Evolutionary conservation across 2,888 invertebrate species (phyloP), one percentile per base, ranked within the genome.

Genomic region (Torymus auratus): DNA sequence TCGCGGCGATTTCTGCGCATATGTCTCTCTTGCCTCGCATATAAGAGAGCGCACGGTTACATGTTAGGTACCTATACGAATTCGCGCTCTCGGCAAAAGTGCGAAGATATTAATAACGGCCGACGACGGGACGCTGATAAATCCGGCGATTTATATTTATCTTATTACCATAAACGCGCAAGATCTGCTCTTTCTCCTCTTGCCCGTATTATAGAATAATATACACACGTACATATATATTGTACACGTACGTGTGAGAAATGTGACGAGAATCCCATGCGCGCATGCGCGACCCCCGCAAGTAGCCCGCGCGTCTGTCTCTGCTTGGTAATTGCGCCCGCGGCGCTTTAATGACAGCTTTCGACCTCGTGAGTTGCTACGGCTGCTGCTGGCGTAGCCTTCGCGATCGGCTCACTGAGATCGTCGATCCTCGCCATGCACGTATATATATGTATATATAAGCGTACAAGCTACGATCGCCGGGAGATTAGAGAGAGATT

Each of bases 401-500:
- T 76, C 76, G 62, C 56, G 41, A 53, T 17, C 73, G 61, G 60
- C 41, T 41, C 7, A 7, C 41, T 41, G 58, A 60, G 67, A 76
- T 60, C 69, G 52, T 41, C 41, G 41, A 41, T 41, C 55, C 41
- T n/a, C 15, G 12, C 15, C 15, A 17, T 14, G 17, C 4, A 14
- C 41, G n/a, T 52, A 13, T 62, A 28, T 12, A 60, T 17, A 56
- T 17, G 50, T 14, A 55, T 15, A 28, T 52, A 15, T 13, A 11
- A 17, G 41, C 58, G 13, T 23, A 65, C 13, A 52, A 50, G 50
- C 12, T 61, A 73, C 67, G 78, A 79, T 73, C 62, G 70, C 41
- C 70, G 13, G 28, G 68, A 69, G 79, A 70, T 69, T 68, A 74
- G 68, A 73, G 78, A 50, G 55, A 72, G 71, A 78, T 78, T 67